Base-by-base conservation (phyloP, 1,140 invertebrate species). In the Holotrichia oblita region DNA sequence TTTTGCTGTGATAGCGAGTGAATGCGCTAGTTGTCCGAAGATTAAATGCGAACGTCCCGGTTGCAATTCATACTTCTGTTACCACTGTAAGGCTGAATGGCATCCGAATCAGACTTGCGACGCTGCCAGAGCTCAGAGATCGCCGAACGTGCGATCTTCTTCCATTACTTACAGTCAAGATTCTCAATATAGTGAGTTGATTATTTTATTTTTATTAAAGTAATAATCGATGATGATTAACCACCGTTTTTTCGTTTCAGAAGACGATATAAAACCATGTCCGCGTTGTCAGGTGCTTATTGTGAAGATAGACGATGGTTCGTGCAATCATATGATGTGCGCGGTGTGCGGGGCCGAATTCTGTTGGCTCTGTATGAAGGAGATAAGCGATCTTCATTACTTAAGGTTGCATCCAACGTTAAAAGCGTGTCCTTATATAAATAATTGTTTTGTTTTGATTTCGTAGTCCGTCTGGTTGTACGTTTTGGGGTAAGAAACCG, bases 341-440 rank as follows among this genome's bases (percentile, higher is more conserved):
- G 93, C 96, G 77, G 94, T 99, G 42, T 99, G 98, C 89, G 96
- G 95, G 73, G 95, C 96, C 0, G 97, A 99, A 89, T 99, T 99
- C 89, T 99, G 98, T 89, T 99, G 98, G 98, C 91, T 99, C 12
- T 99, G 98, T 86, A 97, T 99, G 95, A 98, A 99, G 88, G 96
- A 98, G 89, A 98, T 99, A 64, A 97, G 95, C 74, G 98, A 99
- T 89, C 90, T 99, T 80, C 98, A 99, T 89, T 99, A 98, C 89
- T 90, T 98, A 24, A 97, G 96, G 96, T 97, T 87, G 14, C 24
- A n/a, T n/a, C 14, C 20, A n/a, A 73, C 34, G n/a, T 41, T 40
- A n/a, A n/a, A n/a, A n/a, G n/a, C n/a, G n/a, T n/a, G n/a, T n/a
- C n/a, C n/a, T n/a, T n/a, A n/a, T n/a, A n/a, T n/a, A n/a, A n/a